These are phyloP conservation scores for Huso huso DNA, from an alignment of 2,797 vertebrate species.

Conservation along the genomic window DNA sequence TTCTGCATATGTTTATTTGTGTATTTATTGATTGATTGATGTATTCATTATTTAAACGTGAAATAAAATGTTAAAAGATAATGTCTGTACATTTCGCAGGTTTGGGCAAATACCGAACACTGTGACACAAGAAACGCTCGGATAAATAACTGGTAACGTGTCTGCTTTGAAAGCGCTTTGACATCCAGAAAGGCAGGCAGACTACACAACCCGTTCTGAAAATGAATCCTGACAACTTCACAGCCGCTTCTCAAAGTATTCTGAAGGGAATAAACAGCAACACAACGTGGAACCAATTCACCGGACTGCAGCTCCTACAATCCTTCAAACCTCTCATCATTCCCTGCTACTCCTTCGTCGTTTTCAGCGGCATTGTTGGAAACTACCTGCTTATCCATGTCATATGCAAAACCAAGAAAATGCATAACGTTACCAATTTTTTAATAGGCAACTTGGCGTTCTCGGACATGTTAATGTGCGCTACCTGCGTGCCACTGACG, in stretches of 20 bases:
- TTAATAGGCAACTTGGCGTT: constrained; percentile 54
- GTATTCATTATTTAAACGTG: no score
- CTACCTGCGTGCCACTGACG: constrained; percentile 37
- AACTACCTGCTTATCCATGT: constrained; percentile 47
- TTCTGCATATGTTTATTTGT: no score
- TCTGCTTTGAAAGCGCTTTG: no score
- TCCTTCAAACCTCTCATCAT: constrained; percentile 48
- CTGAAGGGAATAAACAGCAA: neutral
- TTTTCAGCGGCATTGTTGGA: constrained; percentile 44
- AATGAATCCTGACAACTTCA: constrained; percentile 44
- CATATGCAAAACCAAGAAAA: constrained; percentile 45
- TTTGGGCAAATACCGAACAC: no score
- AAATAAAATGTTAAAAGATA: no score
- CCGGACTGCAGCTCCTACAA: constrained; percentile 46
- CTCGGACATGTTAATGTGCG: constrained; percentile 48
- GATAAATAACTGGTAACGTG: no score
- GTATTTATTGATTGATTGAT: no score
- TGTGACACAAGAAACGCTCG: no score
- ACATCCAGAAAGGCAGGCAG: neutral
- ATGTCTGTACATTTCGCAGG: no score
- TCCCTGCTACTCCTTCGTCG: constrained; percentile 42
- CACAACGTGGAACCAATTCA: constrained; percentile 41
- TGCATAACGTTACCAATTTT: constrained; percentile 50
- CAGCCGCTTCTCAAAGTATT: no score
- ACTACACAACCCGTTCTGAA: neutral